Percentiles rank a stretch among this genome's conserved stretches.
These are phyloP conservation scores for Lordiphosa andalusiaca DNA, from an alignment of 2,888 invertebrate species.

Conservation along the genomic window DNA sequence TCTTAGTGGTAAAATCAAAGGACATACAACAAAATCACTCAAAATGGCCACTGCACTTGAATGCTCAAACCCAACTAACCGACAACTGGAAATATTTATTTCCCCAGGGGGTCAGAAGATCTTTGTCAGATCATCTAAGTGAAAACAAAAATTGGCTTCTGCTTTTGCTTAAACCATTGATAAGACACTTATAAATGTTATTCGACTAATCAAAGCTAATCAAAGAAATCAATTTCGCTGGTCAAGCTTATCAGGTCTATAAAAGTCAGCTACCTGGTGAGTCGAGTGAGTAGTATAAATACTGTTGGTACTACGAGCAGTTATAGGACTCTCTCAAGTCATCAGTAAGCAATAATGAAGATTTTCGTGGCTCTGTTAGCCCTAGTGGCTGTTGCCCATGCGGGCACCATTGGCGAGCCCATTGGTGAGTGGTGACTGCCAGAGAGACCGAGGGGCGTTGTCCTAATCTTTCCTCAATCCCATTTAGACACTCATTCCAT, in stretches of 20 bases:
- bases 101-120: constrained; percentile 3
- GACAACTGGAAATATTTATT: background rate
- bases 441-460: background rate
- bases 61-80: background rate
- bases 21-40: background rate
- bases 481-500: constrained; percentile 60
- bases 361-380: constrained; percentile 67
- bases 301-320: constrained; percentile 55
- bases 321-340: constrained; percentile 41
- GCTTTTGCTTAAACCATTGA: background rate
- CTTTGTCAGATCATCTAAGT: constrained; percentile 1
- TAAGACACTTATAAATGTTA: constrained; percentile 11
- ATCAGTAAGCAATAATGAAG: constrained; percentile 64
- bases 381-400: constrained; percentile 62
- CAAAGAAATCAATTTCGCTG: constrained; percentile 27
- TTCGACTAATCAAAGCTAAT: constrained; percentile 20
- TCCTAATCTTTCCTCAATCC: background rate
- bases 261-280: constrained; percentile 51
- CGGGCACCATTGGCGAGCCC: constrained; percentile 48
- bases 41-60: constrained; percentile 1
- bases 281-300: constrained; percentile 60
- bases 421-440: constrained; percentile 55
- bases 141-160: background rate
- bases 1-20: background rate
- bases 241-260: constrained; percentile 59